Conservation (phyloP, 2,113 vertebrate species). For the Cervus canadensis region DNA sequence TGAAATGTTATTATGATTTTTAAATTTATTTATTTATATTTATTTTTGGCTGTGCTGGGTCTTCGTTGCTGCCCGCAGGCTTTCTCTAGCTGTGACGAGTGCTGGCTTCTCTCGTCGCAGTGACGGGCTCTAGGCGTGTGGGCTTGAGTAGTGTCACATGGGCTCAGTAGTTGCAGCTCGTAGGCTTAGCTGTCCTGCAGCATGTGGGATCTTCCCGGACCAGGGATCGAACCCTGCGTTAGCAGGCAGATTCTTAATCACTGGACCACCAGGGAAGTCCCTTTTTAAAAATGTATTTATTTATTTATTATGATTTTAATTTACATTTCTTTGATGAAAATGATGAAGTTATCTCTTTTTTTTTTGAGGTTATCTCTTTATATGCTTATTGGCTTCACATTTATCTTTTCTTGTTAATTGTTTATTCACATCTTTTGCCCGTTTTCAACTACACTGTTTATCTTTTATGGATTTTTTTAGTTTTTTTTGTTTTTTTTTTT, state of each 20-base stretch:
- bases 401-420: background rate
- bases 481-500: background rate
- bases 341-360: too few species aligned
- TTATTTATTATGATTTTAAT: background rate
- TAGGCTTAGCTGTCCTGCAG: background rate
- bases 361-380: background rate
- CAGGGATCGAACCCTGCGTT: background rate
- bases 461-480: background rate
- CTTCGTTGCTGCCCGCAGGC: rapidly evolving
- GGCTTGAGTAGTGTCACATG: background rate
- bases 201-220: background rate
- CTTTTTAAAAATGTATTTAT: background rate
- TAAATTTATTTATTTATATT: background rate
- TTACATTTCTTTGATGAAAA: background rate
- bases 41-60: background rate
- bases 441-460: background rate
- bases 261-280: background rate
- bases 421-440: background rate
- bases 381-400: background rate
- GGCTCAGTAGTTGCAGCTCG: background rate
- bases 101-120: background rate
- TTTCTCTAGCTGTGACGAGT: background rate
- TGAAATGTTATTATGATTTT: background rate
- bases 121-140: rapidly evolving
- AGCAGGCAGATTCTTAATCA: background rate